Base-by-base conservation (phyloP, 2,888 invertebrate genomes). In the Dasypolia templi region DNA sequence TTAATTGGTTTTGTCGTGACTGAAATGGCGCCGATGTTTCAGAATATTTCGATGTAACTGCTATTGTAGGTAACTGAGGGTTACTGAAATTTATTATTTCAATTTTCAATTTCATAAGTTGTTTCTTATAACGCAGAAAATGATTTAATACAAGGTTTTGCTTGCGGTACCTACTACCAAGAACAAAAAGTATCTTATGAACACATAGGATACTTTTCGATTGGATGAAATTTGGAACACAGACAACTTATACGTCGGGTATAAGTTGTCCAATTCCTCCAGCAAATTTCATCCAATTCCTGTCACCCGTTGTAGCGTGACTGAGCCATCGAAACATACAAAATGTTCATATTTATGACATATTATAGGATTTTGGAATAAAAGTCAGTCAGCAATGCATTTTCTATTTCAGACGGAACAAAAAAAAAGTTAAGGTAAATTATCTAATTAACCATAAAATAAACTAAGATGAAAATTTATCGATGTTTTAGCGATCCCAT, bases 1-100 rank as follows among this genome's bases (percentile, higher is more conserved):
- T 65, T 81, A 81, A 75, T 79, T 83, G 72, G 61, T 22, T 56
- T 35, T 61, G 58, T 67, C 39, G 73, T 58, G 32, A 68, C 66
- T 63, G 58, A 72, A 82, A 76, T 44, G 66, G 32, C 61, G 29
- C 14, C 65, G 51, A 75, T 75, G 71, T 68, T 79, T 65, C 11
- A 51, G 19, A 62, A 65, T 56, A 46, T 39, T 62, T 69, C 39
- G 73, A 56, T 53, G 42, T 75, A 62, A 64, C 32, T 44, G 32
- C 9, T 46, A 12, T 19, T 26, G 32, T 42, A 49, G 14, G n/a
- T 19, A 39, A 7, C 14, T 39, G 29, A 69, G 32, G 2, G 35
- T 14, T 63, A 79, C 17, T 62, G 49, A 22, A 75, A 79, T 53
- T 75, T 53, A 35, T 63, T 42, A 77, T 74, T 64, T 29, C 61